Percentiles rank a stretch among this genome's conserved stretches.
phyloP scores from a whole-genome alignment of 1,140 invertebrate genomes.

The Onthophagus taurus region DNA sequence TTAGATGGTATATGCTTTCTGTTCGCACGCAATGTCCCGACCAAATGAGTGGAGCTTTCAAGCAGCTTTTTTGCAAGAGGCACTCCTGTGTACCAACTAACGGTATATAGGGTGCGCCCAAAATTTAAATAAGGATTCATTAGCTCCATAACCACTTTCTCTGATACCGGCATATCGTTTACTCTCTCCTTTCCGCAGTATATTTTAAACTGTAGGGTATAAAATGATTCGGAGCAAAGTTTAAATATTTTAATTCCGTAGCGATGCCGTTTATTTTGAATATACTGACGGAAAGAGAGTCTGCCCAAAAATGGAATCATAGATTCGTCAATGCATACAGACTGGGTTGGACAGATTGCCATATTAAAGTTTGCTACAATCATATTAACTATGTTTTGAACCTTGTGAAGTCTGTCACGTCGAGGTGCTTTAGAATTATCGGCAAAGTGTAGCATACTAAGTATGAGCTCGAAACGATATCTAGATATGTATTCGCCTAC shows the following conservation, averaged over 20 bases:
- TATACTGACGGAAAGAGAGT: slow-evolving; percentile 35
- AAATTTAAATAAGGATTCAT: slow-evolving; percentile 21
- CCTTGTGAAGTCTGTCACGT: slow-evolving; percentile 2
- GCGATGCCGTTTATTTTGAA: slow-evolving; percentile 35
- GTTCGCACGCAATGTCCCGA: slow-evolving; percentile 29
- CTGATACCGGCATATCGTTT: slow-evolving; percentile 9
- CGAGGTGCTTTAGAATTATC: background rate
- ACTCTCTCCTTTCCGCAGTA: slow-evolving; percentile 30
- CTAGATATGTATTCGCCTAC: too few species aligned
- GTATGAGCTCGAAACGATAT: too few species aligned
- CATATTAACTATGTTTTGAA: slow-evolving; percentile 1
- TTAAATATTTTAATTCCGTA: slow-evolving; percentile 39
- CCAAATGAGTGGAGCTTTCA: slow-evolving; percentile 28
- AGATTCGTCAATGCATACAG: slow-evolving; percentile 31
- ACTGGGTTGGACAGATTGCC: background rate
- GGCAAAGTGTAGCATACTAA: too few species aligned
- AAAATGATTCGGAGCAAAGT: slow-evolving; percentile 31
- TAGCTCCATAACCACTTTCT: slow-evolving; percentile 23
- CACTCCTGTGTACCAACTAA: slow-evolving; percentile 38
- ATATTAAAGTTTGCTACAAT: slow-evolving; percentile 4
- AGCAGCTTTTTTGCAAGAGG: slow-evolving; percentile 32
- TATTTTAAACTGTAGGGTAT: slow-evolving; percentile 32
- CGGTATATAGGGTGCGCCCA: slow-evolving; percentile 31
- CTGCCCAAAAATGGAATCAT: slow-evolving; percentile 36
- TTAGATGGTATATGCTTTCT: slow-evolving; percentile 22